Base-by-base conservation (phyloP, 2,797 vertebrate genomes). In the Aeoliscus strigatus region DNA sequence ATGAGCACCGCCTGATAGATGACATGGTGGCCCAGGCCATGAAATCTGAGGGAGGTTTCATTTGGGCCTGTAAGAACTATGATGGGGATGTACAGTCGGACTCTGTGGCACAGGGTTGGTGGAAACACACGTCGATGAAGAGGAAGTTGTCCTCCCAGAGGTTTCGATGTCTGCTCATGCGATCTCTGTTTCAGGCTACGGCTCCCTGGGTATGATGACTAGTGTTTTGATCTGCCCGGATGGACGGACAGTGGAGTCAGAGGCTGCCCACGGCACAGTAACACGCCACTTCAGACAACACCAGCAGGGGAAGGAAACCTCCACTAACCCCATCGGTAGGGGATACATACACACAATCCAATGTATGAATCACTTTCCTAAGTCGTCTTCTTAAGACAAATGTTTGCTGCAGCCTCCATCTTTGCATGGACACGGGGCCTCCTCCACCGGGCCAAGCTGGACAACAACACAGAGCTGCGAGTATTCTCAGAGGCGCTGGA, bases 11-110 rank as follows among this genome's bases (percentile, higher is more conserved):
- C 4, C 91, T 99, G 37, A 99, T 99, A 10, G 96, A 99, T 26
- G 96, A 99, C 77, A 99, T 99, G 96, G 96, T 99, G 81, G 96
- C 96, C 47, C 95, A 99, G 83, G 94, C 90, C 27, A 83, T 99
- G 88, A 99, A 99, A 54, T 99, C 96, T 1, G 96, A 98, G 23
- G 96, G 96, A 14, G 96, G 96, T 21, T 99, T 99, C 80, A 94
- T 99, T 45, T 99, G 95, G 96, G 95, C 95, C 63, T 99, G 96
- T 72, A 98, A 99, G 81, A 99, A 99, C 87, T 98, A 99, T 0
- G 96, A 99, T 10, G 96, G 96, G 0, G 96, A 98, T 9, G 96
- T 98, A 2, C 96, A 99, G 73, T 99, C 96, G 0, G 96, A 99
- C 74, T 93, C 95, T 1, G 92, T 99, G 30, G 96, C 96, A 6